phyloP scores from a whole-genome alignment of 2,888 invertebrate species.

The Dendrolimus houi region DNA sequence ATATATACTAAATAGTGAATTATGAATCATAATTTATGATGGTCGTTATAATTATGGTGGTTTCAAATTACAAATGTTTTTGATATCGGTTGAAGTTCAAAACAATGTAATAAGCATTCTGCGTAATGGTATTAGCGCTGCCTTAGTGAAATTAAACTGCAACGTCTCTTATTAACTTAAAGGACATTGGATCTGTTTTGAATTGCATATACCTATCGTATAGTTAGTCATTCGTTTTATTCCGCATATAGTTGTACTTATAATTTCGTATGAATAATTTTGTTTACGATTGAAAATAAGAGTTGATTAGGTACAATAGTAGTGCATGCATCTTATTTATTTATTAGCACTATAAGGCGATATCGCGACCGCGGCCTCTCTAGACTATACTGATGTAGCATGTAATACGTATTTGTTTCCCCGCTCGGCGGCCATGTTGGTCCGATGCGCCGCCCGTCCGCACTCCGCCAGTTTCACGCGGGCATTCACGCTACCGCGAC shows the following conservation, averaged over 20 bases:
- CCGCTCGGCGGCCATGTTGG: conserved; percentile 56
- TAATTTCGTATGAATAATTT: neutral
- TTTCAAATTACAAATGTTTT: conserved; percentile 3
- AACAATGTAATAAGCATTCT: neutral
- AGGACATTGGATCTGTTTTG: neutral
- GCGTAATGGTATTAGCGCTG: neutral
- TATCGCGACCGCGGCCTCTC: conserved; percentile 49
- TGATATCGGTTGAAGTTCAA: neutral
- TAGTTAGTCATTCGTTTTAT: no score
- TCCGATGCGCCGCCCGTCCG: conserved; percentile 37
- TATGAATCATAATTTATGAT: no score
- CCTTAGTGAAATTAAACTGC: neutral
- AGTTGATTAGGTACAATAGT: neutral
- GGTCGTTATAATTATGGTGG: neutral
- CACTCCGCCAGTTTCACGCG: conserved; percentile 65
- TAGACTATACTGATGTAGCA: conserved; percentile 14
- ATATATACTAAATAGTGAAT: no score
- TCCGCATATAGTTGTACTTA: neutral
- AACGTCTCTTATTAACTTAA: neutral
- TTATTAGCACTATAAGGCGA: conserved; percentile 58
- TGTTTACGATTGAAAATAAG: neutral
- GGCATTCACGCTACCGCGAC: conserved; percentile 35
- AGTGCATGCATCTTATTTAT: conserved; percentile 55
- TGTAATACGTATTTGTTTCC: conserved; percentile 39
- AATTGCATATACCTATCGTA: no score